Percentiles rank a stretch among this genome's conserved stretches.
Conservation (phyloP, 2,797 vertebrate genomes). For the Meda fulgida region DNA sequence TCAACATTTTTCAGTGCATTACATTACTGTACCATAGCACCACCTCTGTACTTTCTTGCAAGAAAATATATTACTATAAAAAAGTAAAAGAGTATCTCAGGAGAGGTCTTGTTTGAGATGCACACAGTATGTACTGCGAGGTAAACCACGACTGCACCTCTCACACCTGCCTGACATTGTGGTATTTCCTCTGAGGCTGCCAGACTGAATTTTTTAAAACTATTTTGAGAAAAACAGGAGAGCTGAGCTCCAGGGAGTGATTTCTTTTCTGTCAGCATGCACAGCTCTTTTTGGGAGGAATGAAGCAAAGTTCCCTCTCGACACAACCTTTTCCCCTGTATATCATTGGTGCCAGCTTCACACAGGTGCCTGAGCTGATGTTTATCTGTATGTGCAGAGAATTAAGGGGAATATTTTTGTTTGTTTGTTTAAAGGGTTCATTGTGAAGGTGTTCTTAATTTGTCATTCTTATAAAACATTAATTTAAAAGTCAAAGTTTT, state of each 20-base stretch:
- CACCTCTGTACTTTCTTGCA: not conserved
- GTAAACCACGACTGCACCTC: not conserved
- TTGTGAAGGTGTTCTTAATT: not conserved
- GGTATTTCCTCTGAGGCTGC: constrained; percentile 10
- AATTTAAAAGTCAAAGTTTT: not conserved
- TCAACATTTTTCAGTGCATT: not conserved
- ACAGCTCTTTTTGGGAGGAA: constrained; percentile 20
- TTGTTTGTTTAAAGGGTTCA: not conserved
- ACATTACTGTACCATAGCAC: not conserved
- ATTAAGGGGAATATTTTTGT: not conserved
- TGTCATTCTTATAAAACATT: not conserved
- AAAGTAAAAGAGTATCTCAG: not conserved
- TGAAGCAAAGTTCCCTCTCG: not conserved
- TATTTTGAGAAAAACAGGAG: constrained; percentile 14
- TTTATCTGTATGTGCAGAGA: constrained; percentile 19
- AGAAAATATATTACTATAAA: not conserved
- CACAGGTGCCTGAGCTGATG: constrained; percentile 3
- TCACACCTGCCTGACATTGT: constrained; percentile 11
- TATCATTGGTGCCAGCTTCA: constrained; percentile 4
- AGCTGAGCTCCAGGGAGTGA: constrained; percentile 19
- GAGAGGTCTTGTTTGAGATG: not conserved
- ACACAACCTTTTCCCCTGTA: constrained; percentile 25
- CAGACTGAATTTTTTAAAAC: constrained; percentile 28
- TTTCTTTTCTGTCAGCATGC: constrained; percentile 36
- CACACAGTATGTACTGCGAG: not conserved